Base-by-base conservation (phyloP, 2,797 vertebrate genomes). In the Hapalemur alaotrensis region DNA sequence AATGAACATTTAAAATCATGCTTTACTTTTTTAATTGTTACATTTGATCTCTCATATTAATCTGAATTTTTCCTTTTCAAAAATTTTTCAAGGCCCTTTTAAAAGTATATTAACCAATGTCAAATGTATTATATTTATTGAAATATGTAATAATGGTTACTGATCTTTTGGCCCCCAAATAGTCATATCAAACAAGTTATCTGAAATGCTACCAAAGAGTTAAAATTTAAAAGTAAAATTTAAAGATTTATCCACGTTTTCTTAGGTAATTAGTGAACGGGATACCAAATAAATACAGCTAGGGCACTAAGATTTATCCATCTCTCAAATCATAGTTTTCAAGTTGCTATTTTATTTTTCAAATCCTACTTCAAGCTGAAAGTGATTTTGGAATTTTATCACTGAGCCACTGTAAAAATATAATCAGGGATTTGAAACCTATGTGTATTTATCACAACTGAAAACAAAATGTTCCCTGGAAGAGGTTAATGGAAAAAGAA, bases 401-500 rank as follows among this genome's bases (percentile, higher is more conserved):
- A 78, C 91, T 97, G 87, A 86, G 95, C 72, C 89, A 85, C 84
- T 61, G 48, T 81, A 73, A 97, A 95, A 97, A 95, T 78, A 95
- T 73, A 95, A 78, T 92, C 41, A 90, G 10, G 50, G 93, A 97
- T 95, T 95, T 93, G 93, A 91, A 96, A 69, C 94, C 96, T 95
- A 67, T n/a, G 69, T 94, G 89, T 97, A 63, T 94, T 95, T 97
- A 92, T 93, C 67, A 83, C 91, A 41, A 96, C 82, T n/a, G 57
- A 95, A 98, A 97, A 97, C 91, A 97, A 80, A 98, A 75, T 97
- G 94, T 89, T 92, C 97, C 82, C 93, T 96, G 94, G 92, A 98
- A 98, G 88, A 98, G 90, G 98, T 94, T 97, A 98, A 98, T 89
- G 93, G 96, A 73, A 92, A 90, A 95, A 92, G 35, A 91, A 97